Conservation (phyloP, 1,140 invertebrate species). For the Orussus abietinus region DNA sequence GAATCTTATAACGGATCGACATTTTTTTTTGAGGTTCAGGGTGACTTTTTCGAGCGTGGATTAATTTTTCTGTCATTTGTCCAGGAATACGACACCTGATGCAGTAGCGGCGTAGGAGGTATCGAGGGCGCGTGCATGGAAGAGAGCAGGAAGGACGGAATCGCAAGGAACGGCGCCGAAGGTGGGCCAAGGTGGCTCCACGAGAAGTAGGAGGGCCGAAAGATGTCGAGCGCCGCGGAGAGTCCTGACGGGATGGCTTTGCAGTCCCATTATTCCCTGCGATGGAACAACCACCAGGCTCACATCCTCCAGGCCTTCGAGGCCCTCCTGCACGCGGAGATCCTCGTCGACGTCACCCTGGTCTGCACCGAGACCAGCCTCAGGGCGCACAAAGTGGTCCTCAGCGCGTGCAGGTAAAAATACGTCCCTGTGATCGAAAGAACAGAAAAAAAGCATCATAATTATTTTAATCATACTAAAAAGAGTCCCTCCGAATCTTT, state of each 20-base stretch:
- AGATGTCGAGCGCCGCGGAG: constrained; percentile 44
- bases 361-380: constrained; percentile 80
- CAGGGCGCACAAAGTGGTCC: constrained; percentile 83
- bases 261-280: constrained; percentile 81
- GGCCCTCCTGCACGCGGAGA: constrained; percentile 75
- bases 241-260: constrained; percentile 53
- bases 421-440: too few species aligned
- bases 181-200: constrained; percentile 36
- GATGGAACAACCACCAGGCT: constrained; percentile 89
- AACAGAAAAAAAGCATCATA: background rate
- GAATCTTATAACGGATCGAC: too few species aligned
- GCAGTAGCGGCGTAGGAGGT: constrained; percentile 7
- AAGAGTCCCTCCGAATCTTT: too few species aligned
- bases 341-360: constrained; percentile 83
- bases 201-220: constrained; percentile 28
- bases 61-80: too few species aligned
- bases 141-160: constrained; percentile 24
- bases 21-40: too few species aligned
- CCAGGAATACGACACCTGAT: too few species aligned
- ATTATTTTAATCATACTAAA: too few species aligned
- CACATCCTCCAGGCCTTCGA: constrained; percentile 84
- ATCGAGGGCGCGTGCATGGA: constrained; percentile 13
- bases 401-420: constrained; percentile 77
- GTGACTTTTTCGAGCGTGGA: too few species aligned
- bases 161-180: constrained; percentile 20